Base-by-base conservation (phyloP, 2,888 invertebrate species). In the Eulithis prunata region DNA sequence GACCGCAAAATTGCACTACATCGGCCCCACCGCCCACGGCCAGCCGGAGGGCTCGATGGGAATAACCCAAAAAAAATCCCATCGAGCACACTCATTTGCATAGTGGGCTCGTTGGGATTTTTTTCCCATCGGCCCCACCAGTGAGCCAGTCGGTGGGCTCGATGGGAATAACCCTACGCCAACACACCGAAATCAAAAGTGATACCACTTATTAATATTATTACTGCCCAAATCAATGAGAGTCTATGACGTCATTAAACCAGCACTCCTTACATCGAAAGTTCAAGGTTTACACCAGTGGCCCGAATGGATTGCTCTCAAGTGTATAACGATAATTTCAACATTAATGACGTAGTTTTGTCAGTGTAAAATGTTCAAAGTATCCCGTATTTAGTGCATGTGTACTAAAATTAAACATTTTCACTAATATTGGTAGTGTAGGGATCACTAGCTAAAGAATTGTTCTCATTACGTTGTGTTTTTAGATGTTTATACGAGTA, bases 361-460 rank as follows among this genome's bases (percentile, higher is more conserved):
- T 21, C 21, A 21, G n/a, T 52, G 13, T 8, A 52, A 58, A 49
- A 32, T 32, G 8, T 47, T 52, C 12, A 32, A 36, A 52, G 32
- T n/a, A 8, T n/a, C 49, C 41, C 57, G 55, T 71, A 71, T 71
- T 59, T 65, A 74, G 68, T 76, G 75, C 73, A 75, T 73, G 74
- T 70, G 70, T 73, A 58, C 64, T 73, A 68, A 70, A 66, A 32
- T 32, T 70, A 62, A 36, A 58, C 71, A 60, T 63, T 57, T n/a
- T 69, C 63, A 59, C 13, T 67, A 54, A 28, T 62, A 54, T 43
- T 61, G 41, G 60, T 68, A 70, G 62, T 45, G 57, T 72, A 69
- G 65, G 47, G 60, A 66, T 63, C 61, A 61, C 60, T 66, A 71
- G 66, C 53, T 71, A 72, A 71, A 70, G 69, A 66, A 67, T 55